Evolutionary conservation across 2,888 invertebrate genomes (phyloP).

Genomic region (Lottia scabra): DNA sequence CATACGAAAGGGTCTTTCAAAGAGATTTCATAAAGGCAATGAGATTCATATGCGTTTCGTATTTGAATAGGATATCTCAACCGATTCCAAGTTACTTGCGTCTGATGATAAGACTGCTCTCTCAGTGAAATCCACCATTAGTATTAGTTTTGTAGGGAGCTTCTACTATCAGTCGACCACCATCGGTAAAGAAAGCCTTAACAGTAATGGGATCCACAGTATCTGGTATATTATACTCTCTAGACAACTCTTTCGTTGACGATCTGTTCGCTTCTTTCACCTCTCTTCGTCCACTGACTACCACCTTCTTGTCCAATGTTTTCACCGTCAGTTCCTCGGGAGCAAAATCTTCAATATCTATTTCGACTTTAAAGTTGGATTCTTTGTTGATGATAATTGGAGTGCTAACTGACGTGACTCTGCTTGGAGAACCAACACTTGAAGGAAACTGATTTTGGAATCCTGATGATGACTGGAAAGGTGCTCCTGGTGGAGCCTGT

Average conservation of each 20-base stretch:
- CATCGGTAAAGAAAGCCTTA: conserved; percentile 66
- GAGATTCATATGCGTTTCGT: no score
- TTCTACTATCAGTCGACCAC: conserved; percentile 64
- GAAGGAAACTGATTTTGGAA: conserved; percentile 22
- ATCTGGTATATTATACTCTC: conserved; percentile 66
- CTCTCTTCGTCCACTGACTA: conserved; percentile 63
- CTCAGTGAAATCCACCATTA: conserved; percentile 9
- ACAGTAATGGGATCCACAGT: conserved; percentile 65
- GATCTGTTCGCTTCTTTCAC: conserved; percentile 60
- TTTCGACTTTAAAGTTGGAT: conserved; percentile 59
- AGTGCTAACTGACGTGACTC: background rate
- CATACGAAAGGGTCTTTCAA: no score
- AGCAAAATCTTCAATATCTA: conserved; percentile 65
- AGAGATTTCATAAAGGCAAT: no score
- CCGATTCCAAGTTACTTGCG: background rate
- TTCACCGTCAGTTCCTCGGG: conserved; percentile 67
- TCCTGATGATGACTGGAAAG: conserved; percentile 15
- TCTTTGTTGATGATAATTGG: conserved; percentile 49
- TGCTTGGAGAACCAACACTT: conserved; percentile 10
- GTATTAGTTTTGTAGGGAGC: conserved; percentile 50
- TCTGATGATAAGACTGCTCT: background rate
- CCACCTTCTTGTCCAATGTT: conserved; percentile 61
- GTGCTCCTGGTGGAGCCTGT: conserved; percentile 25
- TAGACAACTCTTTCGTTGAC: conserved; percentile 62
- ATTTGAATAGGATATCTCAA: no score